Evolutionary conservation across 2,113 vertebrate genomes (phyloP).

Genomic region (Paradoxurus hermaphroditus): DNA sequence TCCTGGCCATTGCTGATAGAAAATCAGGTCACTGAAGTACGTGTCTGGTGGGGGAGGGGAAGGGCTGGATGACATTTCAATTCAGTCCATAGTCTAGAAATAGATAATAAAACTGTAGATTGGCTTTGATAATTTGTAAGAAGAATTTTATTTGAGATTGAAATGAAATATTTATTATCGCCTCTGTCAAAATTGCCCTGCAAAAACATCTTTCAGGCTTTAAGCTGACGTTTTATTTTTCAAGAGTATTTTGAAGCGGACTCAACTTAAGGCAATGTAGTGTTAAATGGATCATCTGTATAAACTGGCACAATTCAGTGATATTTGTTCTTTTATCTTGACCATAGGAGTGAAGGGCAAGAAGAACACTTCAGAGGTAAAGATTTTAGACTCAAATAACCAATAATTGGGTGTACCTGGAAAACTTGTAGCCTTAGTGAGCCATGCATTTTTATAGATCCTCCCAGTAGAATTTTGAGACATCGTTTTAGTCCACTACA

Average conservation of each 20-base stretch:
- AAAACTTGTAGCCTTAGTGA: neutral
- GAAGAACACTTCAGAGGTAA: neutral
- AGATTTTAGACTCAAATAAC: neutral
- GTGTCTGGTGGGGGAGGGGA: fast-evolving
- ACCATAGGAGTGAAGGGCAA: neutral
- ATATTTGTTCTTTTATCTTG: neutral
- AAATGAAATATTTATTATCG: neutral
- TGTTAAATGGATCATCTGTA: neutral
- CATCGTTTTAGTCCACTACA: neutral
- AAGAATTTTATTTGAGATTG: neutral
- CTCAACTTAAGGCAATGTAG: neutral
- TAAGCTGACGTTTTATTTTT: neutral
- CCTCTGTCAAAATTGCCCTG: neutral
- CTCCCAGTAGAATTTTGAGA: neutral
- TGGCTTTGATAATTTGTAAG: neutral
- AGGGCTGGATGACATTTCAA: neutral
- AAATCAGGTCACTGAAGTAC: neutral
- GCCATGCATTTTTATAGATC: neutral
- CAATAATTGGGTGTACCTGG: neutral
- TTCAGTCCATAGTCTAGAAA: neutral
- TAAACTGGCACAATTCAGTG: neutral
- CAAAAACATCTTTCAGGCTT: neutral
- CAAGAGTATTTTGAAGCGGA: neutral
- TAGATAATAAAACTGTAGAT: neutral
- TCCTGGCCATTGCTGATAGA: neutral